Percentiles rank a stretch among this genome's conserved stretches.
These are phyloP conservation scores for Donacobius atricapilla DNA, from an alignment of 2,113 vertebrate genomes.

Conservation along the genomic window DNA sequence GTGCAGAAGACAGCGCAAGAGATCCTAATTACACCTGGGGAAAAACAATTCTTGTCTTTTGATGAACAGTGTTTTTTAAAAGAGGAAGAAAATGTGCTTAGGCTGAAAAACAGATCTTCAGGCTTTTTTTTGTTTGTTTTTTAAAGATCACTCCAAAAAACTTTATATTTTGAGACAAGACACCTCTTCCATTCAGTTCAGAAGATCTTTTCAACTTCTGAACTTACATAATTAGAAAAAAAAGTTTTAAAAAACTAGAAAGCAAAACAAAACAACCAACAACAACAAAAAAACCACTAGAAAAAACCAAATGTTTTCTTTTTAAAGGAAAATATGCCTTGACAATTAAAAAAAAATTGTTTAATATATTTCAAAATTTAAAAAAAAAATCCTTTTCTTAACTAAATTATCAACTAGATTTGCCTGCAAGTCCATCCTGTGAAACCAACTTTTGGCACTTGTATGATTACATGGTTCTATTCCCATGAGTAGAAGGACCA, in stretches of 20 bases:
- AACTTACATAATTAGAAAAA: not conserved
- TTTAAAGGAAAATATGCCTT: not conserved
- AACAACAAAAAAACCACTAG: not conserved
- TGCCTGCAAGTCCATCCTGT: not conserved
- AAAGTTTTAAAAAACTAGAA: too few relatives aligned
- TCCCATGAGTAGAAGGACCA: not conserved
- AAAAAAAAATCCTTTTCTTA: not conserved
- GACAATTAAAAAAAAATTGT: accelerated
- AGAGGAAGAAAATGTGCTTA: not conserved
- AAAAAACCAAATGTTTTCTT: not conserved
- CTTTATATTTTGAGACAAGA: not conserved
- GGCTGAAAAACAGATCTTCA: not conserved
- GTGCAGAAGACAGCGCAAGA: not conserved
- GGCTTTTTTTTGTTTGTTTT: not conserved
- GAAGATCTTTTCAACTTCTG: not conserved
- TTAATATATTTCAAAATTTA: not conserved
- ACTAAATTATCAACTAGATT: not conserved
- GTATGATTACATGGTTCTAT: not conserved
- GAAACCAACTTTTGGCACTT: not conserved
- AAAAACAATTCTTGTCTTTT: not conserved
- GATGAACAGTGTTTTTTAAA: not conserved
- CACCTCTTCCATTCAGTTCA: not conserved
- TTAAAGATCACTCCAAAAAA: not conserved
- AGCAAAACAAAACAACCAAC: not conserved
- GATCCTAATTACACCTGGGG: not conserved